Base-by-base conservation (phyloP, 2,888 invertebrate genomes). In the Neoascia interrupta region DNA sequence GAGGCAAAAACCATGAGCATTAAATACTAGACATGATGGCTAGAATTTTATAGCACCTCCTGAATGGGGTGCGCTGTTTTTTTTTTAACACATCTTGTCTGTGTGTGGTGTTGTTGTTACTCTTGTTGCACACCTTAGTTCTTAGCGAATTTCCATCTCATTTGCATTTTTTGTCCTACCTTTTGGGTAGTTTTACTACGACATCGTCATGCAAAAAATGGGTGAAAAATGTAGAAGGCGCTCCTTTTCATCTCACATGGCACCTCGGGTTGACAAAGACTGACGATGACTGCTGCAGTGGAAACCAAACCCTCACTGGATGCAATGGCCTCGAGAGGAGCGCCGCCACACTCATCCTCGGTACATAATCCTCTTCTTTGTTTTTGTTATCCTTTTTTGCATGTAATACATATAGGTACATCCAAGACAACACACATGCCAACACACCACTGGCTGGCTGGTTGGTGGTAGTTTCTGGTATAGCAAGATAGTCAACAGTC, bases 11-110 rank as follows among this genome's bases (percentile, higher is more conserved):
- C 58, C 66, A 45, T 58, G 39, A 54, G 61, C 69, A 69, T 69
- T 75, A 75, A 63, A 63, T 56, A 75, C 75, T 75, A 61, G 56
- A 56, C 43, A 75, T 63, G 49, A 63, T 63, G 51, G 51, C 54
- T 13, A 6, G 45, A 60, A 58, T 60, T 53, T 68, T 61, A 45
- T 56, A 45, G 51, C 49, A 58, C 31, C n/a, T 5, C n/a, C 18
- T 34, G 56, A 28, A 31, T 43, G 19, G 31, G 19, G 6, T 13
- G 16, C 13, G 5, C 5, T 15, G 19, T 15, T 23, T 15, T 1
- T 18, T 49, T 49, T 8, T 18, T 6, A 5, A n/a, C 31, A 31
- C 31, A 31, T 18, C 10, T 11, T 11, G 5, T n/a, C n/a, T n/a
- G n/a, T n/a, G n/a, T n/a, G n/a, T n/a, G n/a, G n/a, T n/a, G n/a